Base-by-base conservation (phyloP, 2,113 vertebrate species). In the Cebidichthys violaceus region DNA sequence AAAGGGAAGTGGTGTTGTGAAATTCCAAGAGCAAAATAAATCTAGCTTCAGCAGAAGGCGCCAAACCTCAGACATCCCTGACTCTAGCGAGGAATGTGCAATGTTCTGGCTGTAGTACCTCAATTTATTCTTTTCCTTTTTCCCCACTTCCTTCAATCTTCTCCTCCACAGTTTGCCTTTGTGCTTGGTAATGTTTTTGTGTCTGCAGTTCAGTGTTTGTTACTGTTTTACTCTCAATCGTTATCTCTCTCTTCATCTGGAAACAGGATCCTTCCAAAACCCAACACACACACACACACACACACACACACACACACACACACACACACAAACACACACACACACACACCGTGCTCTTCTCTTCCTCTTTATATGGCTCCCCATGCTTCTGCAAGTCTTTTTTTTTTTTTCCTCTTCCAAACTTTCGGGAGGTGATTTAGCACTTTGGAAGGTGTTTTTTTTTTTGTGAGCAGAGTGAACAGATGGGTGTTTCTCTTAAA, bases 31-130 rank as follows among this genome's bases (percentile, higher is more conserved):
- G 83, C 89, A 81, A 89, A 92, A 91, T 90, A 92, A 90, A 92
- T 93, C 85, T 83, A 70, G 77, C 90, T 85, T 77, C 67, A 75
- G 86, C 4, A 74, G 81, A 90, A 89, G 84, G 82, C n/a, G 89
- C 84, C 90, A 93, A 94, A 93, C 92, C 93, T 91, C 90, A 92
- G 82, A 90, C 86, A 92, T 91, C 88, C 86, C 75, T 75, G 66
- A 90, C 81, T 88, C 67, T 6, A 81, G 85, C 45, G 37, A 85
- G 79, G 90, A 93, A 93, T 89, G 81, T 2, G 9, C 31, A 61
- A 83, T 90, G 84, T 74, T 91, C 87, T 86, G 65, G 43, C 80
- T 79, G 61, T 76, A 78, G 55, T 81, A 75, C 73, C 78, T 83
- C 64, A 66, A 62, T 82, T 88, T 71, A 84, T 86, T 86, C 33